Evolutionary conservation across 2,113 vertebrate genomes (phyloP).

Genomic region (Urocitellus parryii): DNA sequence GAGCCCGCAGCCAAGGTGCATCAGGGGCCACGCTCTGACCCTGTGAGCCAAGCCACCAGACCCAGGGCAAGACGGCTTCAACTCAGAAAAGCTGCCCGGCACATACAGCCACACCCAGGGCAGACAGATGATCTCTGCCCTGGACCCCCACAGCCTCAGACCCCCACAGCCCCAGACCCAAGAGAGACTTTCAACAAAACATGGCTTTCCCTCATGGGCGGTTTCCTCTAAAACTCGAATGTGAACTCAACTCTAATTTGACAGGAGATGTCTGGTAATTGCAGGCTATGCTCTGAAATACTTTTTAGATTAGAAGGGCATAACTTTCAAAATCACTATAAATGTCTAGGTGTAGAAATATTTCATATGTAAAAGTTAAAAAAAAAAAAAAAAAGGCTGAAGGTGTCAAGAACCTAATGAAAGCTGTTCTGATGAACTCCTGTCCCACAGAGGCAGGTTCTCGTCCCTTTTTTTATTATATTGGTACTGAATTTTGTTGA

Average conservation of each 20-base stretch:
- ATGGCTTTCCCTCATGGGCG: rapidly evolving
- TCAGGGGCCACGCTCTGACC: not conserved
- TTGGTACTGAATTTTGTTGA: not conserved
- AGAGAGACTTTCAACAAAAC: not conserved
- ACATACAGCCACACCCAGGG: rapidly evolving
- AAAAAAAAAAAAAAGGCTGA: not conserved
- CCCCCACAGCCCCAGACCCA: not conserved
- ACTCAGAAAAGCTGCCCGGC: not conserved
- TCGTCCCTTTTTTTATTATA: not conserved
- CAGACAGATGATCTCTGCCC: not conserved
- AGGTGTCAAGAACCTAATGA: not conserved
- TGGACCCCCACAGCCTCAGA: not conserved
- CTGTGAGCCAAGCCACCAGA: rapidly evolving
- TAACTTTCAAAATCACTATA: not conserved
- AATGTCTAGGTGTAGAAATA: not conserved
- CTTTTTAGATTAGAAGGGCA: not conserved
- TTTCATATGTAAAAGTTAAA: not conserved
- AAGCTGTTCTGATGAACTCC: not conserved
- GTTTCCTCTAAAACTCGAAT: not conserved
- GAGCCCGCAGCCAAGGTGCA: not conserved
- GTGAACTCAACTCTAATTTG: not conserved
- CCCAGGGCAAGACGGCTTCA: not conserved
- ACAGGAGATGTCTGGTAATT: not conserved
- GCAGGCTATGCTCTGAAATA: not conserved
- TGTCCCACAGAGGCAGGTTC: too few species aligned